Base-by-base conservation (phyloP, 1,140 invertebrate species). In the Bradynema listronoti region DNA sequence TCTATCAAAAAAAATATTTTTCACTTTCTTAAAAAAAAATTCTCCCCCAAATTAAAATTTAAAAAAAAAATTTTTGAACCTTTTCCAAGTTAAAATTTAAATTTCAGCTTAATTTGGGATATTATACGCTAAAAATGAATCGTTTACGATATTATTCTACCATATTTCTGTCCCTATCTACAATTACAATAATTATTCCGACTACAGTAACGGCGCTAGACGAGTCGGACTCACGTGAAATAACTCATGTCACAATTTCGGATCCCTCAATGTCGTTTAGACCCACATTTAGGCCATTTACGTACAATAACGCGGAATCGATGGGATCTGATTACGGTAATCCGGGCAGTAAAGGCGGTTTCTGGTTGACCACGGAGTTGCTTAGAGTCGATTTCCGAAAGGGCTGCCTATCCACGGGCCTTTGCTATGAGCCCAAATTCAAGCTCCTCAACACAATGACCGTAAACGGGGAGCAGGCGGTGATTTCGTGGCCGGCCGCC, bases 371-470 rank as follows among this genome's bases (percentile, higher is more conserved):
- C 32, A 53, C 46, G 14, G 62, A 64, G 34, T 11, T 64, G 16
- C 22, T 69, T 11, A 29, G 50, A 14, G 62, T 66, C 19, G 63
- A 58, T 0, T 64, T 66, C 29, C 34, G 45, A 16, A 66, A 64
- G 41, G 52, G 63, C 2, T 64, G 62, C 39, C 39, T 64, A 27
- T 55, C 59, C 43, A 66, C 62, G 27, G 62, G 61, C 5, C 36
- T 66, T 19, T 64, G 62, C 46, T 51, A 66, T 33, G 24, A 66
- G 19, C 63, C 62, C 9, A 45, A 22, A 3, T 56, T 64, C 46
- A 66, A 54, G 30, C 24, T 64, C 52, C 24, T 46, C 25, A 29
- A 63, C 30, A 46, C 62, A 7, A 64, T 64, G 62, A 54, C 63
- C 4, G 27, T 66, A 30, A 64, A 47, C 19, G 41, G 53, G 22